These are phyloP conservation scores for Heliconius hermathena DNA, from an alignment of 1,140 invertebrate species.

Conservation along the genomic window DNA sequence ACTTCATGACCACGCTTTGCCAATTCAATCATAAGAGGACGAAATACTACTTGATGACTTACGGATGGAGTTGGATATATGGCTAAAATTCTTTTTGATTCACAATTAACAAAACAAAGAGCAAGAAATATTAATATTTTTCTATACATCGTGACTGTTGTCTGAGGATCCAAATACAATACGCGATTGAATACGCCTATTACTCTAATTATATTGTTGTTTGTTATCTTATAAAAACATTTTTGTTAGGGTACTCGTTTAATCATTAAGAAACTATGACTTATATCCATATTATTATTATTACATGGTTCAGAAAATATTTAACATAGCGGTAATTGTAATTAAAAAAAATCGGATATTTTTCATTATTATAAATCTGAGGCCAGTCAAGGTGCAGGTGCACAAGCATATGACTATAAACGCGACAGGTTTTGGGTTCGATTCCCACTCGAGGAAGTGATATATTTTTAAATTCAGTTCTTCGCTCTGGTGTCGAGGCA, in stretches of 20 bases:
- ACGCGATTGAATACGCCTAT: background rate
- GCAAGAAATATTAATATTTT: constrained; percentile 1
- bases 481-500: too few species aligned
- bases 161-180: background rate
- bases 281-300: background rate
- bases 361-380: too few species aligned
- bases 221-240: background rate
- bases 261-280: background rate
- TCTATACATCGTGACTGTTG: background rate
- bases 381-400: too few species aligned
- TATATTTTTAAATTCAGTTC: too few species aligned
- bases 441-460: too few species aligned
- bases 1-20: constrained; percentile 15
- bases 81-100: constrained; percentile 15
- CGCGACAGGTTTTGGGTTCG: too few species aligned
- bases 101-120: background rate
- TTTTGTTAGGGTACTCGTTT: background rate
- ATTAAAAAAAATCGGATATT: too few species aligned
- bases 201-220: background rate
- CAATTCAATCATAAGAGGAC: constrained; percentile 13
- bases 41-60: constrained; percentile 17
- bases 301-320: background rate
- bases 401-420: too few species aligned
- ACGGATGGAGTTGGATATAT: constrained; percentile 6
- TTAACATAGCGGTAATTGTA: too few species aligned